Base-by-base conservation (phyloP, 2,888 invertebrate genomes). In the Xestia sexstrigata region DNA sequence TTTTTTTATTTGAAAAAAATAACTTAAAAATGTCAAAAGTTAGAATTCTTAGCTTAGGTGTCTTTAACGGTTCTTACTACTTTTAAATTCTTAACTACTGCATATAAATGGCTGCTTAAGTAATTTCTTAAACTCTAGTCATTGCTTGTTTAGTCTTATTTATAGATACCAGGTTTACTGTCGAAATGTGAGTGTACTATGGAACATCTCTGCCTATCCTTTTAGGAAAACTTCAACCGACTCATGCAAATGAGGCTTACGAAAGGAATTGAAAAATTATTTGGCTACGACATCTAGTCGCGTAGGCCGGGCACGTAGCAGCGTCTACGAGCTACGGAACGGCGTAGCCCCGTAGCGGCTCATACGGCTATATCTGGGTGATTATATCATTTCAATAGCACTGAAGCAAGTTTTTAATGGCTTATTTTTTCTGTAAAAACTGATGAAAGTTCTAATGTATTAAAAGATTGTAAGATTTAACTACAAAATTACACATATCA, bases 271-370 rank as follows among this genome's bases (percentile, higher is more conserved):
- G 88, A 88, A 89, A 87, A 89, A 87, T 79, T 67, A 84, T 84
- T 86, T 77, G 23, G 81, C 88, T 89, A 87, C 87, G 83, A 80
- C 70, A 73, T 81, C 88, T 87, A 88, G 86, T 87, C 89, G 72
- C 90, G 93, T 93, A 93, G 93, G 90, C 93, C 70, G 76, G 81
- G 90, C 93, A 92, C 93, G 94, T 94, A 93, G 93, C 90, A 73
- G 72, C 79, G 78, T 76, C 93, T 91, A 92, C 92, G 89, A 80
- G 84, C 90, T 91, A 89, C 90, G 86, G 70, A 88, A 74, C 75
- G 78, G 81, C 87, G 92, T 90, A 92, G 91, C 87, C 73, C n/a
- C 74, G 90, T 90, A 91, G 91, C 87, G 74, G 30, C 74, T 76
- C 72, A 58, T 74, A 78, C 13, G 70, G 35, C 55, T 67, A 35